Conservation (phyloP, 2,888 invertebrate species). For the Heterodera filipjevi region DNA sequence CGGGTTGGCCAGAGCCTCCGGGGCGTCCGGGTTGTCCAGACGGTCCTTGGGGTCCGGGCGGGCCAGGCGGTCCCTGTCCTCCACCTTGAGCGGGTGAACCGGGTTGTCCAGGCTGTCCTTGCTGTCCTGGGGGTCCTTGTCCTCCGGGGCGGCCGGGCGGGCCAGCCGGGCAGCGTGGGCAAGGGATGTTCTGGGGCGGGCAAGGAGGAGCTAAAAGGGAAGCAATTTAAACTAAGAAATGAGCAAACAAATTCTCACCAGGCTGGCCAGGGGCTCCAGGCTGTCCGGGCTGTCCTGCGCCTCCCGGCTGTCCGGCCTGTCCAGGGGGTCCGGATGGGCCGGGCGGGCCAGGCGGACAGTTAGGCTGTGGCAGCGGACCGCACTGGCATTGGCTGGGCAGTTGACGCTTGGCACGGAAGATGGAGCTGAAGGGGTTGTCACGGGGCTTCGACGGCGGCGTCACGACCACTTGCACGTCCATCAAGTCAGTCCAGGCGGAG, state of each 20-base stretch:
- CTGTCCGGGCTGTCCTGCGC: constrained; percentile 5
- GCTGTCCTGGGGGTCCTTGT: constrained; percentile 42
- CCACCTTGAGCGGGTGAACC: constrained; percentile 31
- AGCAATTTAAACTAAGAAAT: not conserved
- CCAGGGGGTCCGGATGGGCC: constrained; percentile 30
- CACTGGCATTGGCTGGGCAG: constrained; percentile 58
- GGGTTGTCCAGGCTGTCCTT: constrained; percentile 11
- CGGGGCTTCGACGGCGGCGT: constrained; percentile 60
- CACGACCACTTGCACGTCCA: constrained; percentile 62
- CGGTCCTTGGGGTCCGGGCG: constrained; percentile 51
- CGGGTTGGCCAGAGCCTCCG: constrained; percentile 48
- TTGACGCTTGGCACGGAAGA: constrained; percentile 50
- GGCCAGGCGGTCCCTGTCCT: constrained; percentile 47
- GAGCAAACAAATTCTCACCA: constrained; percentile 16
- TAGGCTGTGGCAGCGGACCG: not conserved
- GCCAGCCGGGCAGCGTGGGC: constrained; percentile 34
- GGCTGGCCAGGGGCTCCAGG: constrained; percentile 29
- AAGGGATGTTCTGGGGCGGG: constrained; percentile 60
- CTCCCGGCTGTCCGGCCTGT: constrained; percentile 5
- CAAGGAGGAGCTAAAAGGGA: constrained; percentile 38
- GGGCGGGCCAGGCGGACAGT: constrained; percentile 36
- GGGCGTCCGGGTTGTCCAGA: constrained; percentile 48
- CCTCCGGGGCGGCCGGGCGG: constrained; percentile 37
- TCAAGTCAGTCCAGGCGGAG: constrained; percentile 63
- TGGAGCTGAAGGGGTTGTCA: constrained; percentile 52